Conservation (phyloP, 2,888 invertebrate species). For the Drosophila setosimentum region DNA sequence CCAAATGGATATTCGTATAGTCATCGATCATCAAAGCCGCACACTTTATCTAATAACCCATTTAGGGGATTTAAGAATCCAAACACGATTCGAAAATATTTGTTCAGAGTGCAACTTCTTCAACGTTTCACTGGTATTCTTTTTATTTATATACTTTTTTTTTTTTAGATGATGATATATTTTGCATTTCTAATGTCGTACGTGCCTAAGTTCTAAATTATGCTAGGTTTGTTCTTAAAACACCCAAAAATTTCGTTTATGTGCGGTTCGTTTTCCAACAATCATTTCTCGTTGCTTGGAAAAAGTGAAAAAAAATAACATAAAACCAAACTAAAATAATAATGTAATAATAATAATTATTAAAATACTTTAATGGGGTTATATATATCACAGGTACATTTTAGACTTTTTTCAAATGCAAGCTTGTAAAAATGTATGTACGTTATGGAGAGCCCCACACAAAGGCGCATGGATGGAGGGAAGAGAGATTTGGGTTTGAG, state of each 20-base stretch:
- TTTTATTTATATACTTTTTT: slow-evolving; percentile 12
- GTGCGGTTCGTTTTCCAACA: slow-evolving; percentile 35
- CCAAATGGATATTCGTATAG: slow-evolving; percentile 46
- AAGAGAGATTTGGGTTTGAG: not conserved
- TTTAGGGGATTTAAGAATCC: slow-evolving; percentile 29
- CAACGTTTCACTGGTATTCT: slow-evolving; percentile 45
- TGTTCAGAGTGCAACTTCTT: slow-evolving; percentile 38
- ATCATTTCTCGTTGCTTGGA: slow-evolving; percentile 54
- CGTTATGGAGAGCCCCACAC: slow-evolving; percentile 59
- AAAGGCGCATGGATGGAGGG: slow-evolving; percentile 8
- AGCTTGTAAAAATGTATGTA: slow-evolving; percentile 79
- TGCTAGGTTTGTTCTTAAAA: slow-evolving; percentile 57
- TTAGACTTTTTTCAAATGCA: slow-evolving; percentile 80
- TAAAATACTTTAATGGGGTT: slow-evolving; percentile 80
- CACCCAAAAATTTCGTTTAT: slow-evolving; percentile 46
- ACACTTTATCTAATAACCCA: slow-evolving; percentile 14
- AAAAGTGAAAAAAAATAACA: slow-evolving; percentile 27
- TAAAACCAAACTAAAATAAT: slow-evolving; percentile 31
- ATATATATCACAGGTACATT: slow-evolving; percentile 85
- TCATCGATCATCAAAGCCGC: slow-evolving; percentile 28
- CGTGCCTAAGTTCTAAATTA: slow-evolving; percentile 76
- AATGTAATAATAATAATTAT: slow-evolving; percentile 44
- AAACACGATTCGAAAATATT: slow-evolving; percentile 33
- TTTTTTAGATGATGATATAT: slow-evolving; percentile 60
- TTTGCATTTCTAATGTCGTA: slow-evolving; percentile 79